Conservation (phyloP, 2,797 vertebrate species). For the Notoglanidium macrostoma region DNA sequence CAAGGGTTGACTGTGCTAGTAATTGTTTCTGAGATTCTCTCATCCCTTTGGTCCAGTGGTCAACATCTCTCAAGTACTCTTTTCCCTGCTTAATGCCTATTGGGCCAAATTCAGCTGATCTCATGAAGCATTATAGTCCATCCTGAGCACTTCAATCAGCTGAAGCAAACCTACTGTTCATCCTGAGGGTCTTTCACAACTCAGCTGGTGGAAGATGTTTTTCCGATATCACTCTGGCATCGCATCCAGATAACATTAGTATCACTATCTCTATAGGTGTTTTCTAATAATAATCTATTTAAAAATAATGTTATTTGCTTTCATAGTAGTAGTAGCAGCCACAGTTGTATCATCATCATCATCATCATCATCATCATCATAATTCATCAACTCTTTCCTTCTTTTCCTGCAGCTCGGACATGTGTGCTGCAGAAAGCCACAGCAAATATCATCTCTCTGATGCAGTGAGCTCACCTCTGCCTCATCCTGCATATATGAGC, state of each 20-base stretch:
- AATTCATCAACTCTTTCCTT: background rate
- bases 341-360: too few species aligned
- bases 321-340: background rate
- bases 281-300: background rate
- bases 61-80: background rate
- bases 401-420: conserved; percentile 14
- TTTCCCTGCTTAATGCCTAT: background rate
- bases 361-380: background rate
- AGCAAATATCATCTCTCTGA: conserved; percentile 11
- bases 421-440: background rate
- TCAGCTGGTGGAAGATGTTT: background rate
- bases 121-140: background rate
- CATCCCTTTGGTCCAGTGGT: background rate
- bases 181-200: background rate
- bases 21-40: background rate
- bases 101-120: background rate
- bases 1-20: background rate
- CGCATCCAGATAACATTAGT: background rate
- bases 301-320: background rate
- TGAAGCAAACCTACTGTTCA: background rate
- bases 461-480: background rate
- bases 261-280: background rate
- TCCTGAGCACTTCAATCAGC: background rate
- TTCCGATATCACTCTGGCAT: background rate
- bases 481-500: conserved; percentile 1